These are phyloP conservation scores for Acanthopagrus latus DNA, from an alignment of 2,797 vertebrate genomes.

Conservation along the genomic window DNA sequence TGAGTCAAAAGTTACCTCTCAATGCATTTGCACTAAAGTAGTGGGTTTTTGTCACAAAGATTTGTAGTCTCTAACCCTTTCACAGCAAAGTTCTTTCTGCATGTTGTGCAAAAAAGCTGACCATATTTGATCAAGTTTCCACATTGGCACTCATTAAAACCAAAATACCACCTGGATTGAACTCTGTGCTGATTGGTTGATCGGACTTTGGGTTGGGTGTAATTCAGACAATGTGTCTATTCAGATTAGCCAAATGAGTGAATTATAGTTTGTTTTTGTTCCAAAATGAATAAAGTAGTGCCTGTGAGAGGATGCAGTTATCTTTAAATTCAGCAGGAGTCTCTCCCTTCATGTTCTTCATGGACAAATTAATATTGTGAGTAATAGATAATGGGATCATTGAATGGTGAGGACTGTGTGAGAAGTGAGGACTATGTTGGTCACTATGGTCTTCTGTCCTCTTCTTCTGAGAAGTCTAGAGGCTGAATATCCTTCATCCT, in stretches of 20 bases:
- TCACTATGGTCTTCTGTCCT: slow-evolving; percentile 1
- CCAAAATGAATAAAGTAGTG: neutral
- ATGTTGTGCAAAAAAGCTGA: no score
- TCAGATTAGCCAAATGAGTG: neutral
- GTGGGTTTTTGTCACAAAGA: no score
- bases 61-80: no score
- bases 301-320: neutral
- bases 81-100: no score
- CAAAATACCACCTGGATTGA: neutral
- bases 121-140: no score
- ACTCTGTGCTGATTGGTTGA: neutral
- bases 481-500: slow-evolving; percentile 38
- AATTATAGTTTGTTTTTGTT: neutral
- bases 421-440: neutral
- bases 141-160: no score
- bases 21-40: no score
- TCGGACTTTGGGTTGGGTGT: neutral
- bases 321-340: neutral
- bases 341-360: neutral
- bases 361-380: neutral
- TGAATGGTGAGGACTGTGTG: neutral
- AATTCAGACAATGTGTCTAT: neutral
- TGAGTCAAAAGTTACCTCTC: no score
- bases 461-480: neutral
- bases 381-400: neutral